These are phyloP conservation scores for Okamejei kenojei DNA, from an alignment of 2,797 vertebrate genomes.

Conservation along the genomic window DNA sequence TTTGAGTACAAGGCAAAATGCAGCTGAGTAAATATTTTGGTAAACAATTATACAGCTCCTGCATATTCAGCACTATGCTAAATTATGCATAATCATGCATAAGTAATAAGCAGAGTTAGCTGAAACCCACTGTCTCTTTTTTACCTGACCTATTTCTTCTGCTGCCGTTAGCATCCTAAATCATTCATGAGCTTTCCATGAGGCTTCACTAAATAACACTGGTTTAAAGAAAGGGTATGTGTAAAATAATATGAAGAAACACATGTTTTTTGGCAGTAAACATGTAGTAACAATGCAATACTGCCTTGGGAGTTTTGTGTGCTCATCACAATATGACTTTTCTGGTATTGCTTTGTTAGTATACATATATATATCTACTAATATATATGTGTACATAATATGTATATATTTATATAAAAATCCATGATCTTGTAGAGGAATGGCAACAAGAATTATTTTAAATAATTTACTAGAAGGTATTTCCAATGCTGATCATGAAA, in stretches of 20 bases:
- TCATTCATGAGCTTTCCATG: conserved; percentile 75
- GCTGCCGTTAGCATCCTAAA: conserved; percentile 76
- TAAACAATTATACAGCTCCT: conserved; percentile 75
- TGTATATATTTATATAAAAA: conserved; percentile 54
- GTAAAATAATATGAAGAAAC: conserved; percentile 67
- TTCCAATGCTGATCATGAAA: conserved; percentile 64
- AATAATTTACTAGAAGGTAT: conserved; percentile 73
- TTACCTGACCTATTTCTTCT: conserved; percentile 79
- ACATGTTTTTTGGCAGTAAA: conserved; percentile 74
- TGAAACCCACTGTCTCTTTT: conserved; percentile 63
- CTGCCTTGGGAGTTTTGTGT: conserved; percentile 71
- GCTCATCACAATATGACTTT: conserved; percentile 69
- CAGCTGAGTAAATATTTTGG: conserved; percentile 76
- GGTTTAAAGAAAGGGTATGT: conserved; percentile 57
- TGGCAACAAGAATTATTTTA: conserved; percentile 68
- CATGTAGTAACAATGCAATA: conserved; percentile 66
- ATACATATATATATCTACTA: conserved; percentile 42
- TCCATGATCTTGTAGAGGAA: conserved; percentile 70
- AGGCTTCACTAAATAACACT: conserved; percentile 74
- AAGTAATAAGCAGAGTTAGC: conserved; percentile 76
- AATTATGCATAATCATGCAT: conserved; percentile 81
- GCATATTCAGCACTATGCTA: conserved; percentile 76
- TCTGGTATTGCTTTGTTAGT: conserved; percentile 69
- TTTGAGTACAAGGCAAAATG: conserved; percentile 67
- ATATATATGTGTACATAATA: conserved; percentile 52